Evolutionary conservation across 2,888 invertebrate species (phyloP), one percentile per base, ranked within the genome.

Genomic region (Pseudeuparius sepicola): DNA sequence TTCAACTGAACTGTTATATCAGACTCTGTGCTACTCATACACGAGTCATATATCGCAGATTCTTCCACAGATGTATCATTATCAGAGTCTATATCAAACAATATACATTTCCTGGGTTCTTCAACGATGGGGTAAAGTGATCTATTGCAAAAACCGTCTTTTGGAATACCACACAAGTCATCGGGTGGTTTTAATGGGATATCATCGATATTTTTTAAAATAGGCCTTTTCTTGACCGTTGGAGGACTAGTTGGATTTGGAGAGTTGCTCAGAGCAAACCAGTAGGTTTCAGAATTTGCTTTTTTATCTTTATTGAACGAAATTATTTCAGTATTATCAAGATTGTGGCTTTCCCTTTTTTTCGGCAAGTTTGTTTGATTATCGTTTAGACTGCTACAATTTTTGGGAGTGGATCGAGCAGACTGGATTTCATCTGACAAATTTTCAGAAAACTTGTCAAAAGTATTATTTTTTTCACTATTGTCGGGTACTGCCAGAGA

Each of bases 181-280:
- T 42, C 37, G 2, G 59, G 59, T 12, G 57, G 57, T 34, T 44
- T 50, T 16, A 59, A 44, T 3, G 59, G 58, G 29, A 59, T 60
- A 20, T 60, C 59, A 43, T 60, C 60, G 1, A 58, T 49, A 37
- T 60, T 57, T n/a, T n/a, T n/a, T 4, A 53, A 30, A 18, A 50
- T 20, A 14, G 26, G 25, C 34, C 36, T 42, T 26, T 32, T 38
- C 6, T 37, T 24, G 7, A 28, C 6, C 12, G 11, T 14, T 18
- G 36, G 28, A 10, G 20, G 4, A n/a, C 25, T 31, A 20, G 32
- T 28, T 3, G 27, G 16, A 4, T 33, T 36, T 5, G 52, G 48
- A 9, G 50, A 47, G 31, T 48, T 50, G 14, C 48, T 47, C 27
- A 59, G 47, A 1, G 57, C 40, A 28, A 61, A 48, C 61, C 62